A percentile compares a stretch with the other conserved stretches of the same genome.
Conservation (phyloP, 2,797 vertebrate genomes). For the Lutjanus campechanus region DNA sequence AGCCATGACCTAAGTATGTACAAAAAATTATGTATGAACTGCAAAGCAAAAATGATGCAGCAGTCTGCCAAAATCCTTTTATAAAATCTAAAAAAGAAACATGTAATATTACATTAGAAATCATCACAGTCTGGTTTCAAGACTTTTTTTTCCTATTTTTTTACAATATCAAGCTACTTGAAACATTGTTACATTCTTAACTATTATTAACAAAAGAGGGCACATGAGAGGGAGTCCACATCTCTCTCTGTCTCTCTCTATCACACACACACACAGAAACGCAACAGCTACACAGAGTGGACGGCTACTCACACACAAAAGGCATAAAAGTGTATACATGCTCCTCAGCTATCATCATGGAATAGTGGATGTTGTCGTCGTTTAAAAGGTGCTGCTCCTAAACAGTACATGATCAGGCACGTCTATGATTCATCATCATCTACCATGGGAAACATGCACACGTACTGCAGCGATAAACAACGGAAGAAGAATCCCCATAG, state of each 20-base stretch:
- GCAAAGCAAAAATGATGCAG: too few species aligned
- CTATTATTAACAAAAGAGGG: too few species aligned
- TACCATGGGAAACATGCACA: constrained; percentile 62
- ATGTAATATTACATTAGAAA: too few species aligned
- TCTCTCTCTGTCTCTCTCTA: too few species aligned
- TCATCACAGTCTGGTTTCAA: too few species aligned
- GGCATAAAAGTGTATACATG: neutral
- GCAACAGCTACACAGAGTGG: neutral
- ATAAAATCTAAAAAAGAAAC: too few species aligned
- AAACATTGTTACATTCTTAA: too few species aligned
- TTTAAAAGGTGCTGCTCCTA: constrained; percentile 39
- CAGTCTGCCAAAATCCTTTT: too few species aligned
- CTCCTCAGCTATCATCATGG: constrained; percentile 19
- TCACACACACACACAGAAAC: neutral
- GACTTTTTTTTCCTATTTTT: too few species aligned
- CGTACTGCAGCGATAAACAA: constrained; percentile 74
- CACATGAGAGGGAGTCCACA: neutral
- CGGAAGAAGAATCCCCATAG: constrained; percentile 80
- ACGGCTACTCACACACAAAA: neutral
- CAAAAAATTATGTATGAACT: too few species aligned
- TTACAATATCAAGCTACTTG: too few species aligned
- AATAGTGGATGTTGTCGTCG: constrained; percentile 44
- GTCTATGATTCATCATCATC: constrained; percentile 71
- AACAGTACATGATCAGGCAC: constrained; percentile 77
- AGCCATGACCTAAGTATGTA: too few species aligned